phyloP scores from a whole-genome alignment of 30 jellyfish, hydroid and myxozoan species.

The Cassiopea xamachana region DNA sequence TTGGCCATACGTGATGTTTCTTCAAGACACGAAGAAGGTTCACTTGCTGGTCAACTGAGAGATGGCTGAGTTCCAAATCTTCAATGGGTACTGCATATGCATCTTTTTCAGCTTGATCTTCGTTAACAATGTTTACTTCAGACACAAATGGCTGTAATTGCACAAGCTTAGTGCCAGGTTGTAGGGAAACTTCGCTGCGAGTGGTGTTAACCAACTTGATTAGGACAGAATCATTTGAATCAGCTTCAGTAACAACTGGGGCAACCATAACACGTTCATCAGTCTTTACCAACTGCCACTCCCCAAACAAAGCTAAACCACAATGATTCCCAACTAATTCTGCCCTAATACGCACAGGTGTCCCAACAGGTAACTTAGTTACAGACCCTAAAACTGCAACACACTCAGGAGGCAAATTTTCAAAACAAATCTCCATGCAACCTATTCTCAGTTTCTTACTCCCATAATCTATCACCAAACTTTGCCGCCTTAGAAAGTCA shows the following conservation, averaged over 20 bases:
- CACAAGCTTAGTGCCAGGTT: slow-evolving; percentile 70
- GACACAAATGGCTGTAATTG: slow-evolving; percentile 67
- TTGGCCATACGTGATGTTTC: slow-evolving; percentile 63
- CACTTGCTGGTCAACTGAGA: slow-evolving; percentile 48
- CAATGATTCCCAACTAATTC: slow-evolving; percentile 76
- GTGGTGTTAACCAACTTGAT: slow-evolving; percentile 71
- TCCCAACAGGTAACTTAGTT: slow-evolving; percentile 62
- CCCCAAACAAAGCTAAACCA: slow-evolving; percentile 79
- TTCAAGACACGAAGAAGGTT: slow-evolving; percentile 51
- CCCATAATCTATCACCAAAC: slow-evolving; percentile 62
- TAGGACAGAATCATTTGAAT: slow-evolving; percentile 61
- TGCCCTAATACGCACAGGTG: slow-evolving; percentile 74
- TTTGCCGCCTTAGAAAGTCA: slow-evolving; percentile 62
- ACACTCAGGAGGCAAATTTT: slow-evolving; percentile 73
- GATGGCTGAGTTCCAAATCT: slow-evolving; percentile 25
- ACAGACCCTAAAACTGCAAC: slow-evolving; percentile 75
- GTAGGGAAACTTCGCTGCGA: slow-evolving; percentile 61
- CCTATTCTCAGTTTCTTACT: not conserved
- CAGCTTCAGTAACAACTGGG: slow-evolving; percentile 76
- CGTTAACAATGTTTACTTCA: slow-evolving; percentile 32
- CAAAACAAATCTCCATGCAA: slow-evolving; percentile 52
- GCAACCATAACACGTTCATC: slow-evolving; percentile 72
- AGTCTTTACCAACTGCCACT: slow-evolving; percentile 69
- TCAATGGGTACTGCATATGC: slow-evolving; percentile 49
- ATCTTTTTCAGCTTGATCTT: slow-evolving; percentile 54